Evolutionary conservation across 2,888 invertebrate genomes (phyloP).

Genomic region (Oscheius sp.): DNA sequence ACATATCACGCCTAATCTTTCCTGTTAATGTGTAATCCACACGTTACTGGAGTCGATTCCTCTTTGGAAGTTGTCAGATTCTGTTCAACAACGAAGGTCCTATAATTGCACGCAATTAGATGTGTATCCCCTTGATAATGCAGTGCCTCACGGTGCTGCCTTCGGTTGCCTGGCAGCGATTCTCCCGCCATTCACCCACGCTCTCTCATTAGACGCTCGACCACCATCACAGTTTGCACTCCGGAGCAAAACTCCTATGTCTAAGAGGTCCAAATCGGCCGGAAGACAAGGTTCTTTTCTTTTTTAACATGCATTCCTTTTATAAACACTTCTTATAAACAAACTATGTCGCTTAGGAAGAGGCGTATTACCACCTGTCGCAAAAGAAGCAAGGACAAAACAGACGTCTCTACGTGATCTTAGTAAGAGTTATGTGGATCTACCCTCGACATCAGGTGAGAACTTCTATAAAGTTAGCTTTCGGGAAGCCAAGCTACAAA

Average conservation of each 20-base stretch:
- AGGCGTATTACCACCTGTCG: constrained; percentile 19
- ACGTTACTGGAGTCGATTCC: neutral
- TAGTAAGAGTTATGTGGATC: constrained; percentile 8
- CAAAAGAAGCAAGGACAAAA: constrained; percentile 10
- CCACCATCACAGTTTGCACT: too few relatives aligned
- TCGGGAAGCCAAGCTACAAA: too few relatives aligned
- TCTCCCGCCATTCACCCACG: constrained; percentile 37
- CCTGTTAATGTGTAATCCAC: neutral
- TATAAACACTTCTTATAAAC: neutral
- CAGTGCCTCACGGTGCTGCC: constrained; percentile 32
- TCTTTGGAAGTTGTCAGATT: neutral
- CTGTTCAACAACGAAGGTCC: too few relatives aligned
- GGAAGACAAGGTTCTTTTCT: constrained; percentile 32
- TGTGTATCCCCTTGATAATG: constrained; percentile 2
- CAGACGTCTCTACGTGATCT: constrained; percentile 18
- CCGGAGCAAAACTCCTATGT: constrained; percentile 1
- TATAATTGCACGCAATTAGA: constrained; percentile 13
- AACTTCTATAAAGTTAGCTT: too few relatives aligned
- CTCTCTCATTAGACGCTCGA: constrained; percentile 31
- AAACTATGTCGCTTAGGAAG: constrained; percentile 13
- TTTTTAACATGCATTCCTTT: neutral
- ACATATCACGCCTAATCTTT: neutral
- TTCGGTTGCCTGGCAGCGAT: constrained; percentile 37
- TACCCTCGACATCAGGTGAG: constrained; percentile 24
- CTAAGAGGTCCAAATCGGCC: constrained; percentile 28